Evolutionary conservation across 35 echinoderm and acorn worm species (phyloP), one percentile per base, ranked within the genome.

Genomic region (Diadema setosum): DNA sequence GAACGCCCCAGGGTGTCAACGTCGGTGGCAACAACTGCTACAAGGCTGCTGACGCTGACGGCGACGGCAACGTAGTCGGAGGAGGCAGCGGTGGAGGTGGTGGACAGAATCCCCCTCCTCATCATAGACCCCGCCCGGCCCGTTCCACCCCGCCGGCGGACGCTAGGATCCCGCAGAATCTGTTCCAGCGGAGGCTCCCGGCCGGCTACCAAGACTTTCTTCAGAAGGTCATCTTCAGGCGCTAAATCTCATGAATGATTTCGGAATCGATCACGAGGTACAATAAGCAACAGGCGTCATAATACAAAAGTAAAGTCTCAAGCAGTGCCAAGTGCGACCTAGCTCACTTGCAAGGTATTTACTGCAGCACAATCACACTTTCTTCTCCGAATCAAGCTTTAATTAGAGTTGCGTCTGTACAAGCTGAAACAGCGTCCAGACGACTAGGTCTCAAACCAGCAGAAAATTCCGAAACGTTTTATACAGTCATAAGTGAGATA

Each of bases 11-110:
- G 29, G 45, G 30, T 2, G 49, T 88, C 37, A 58, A 86, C 17
- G 46, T 26, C 37, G 82, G 30, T 25, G 85, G 58, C 15, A 65
- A 49, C 18, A 88, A 60, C 1, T 93, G 91, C 49, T 83, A 88
- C 52, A 88, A 73, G 42, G 91, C 91, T 7, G 56, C 58, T n/a
- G 91, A 93, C 24, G 84, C 84, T 11, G 85, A 87, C 55, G 91
- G 88, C 5, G 31, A 32, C 6, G 85, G 70, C 69, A 80, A 75
- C 58, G 25, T 87, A 1, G 5, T 7, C 32, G 61, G 35, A 27
- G 61, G 34, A 5, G 30, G 25, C 23, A 43, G 8, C 24, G 84
- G 45, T 35, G 69, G 65, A 37, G 82, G 36, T 17, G 56, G 18
- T 14, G 39, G 15, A 21, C 15, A 20, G 29, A 0, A 15, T 25